A percentile compares a stretch with the other conserved stretches of the same genome.
Conservation (phyloP, 1,140 invertebrate species). For the Dendrolimus punctatus region DNA sequence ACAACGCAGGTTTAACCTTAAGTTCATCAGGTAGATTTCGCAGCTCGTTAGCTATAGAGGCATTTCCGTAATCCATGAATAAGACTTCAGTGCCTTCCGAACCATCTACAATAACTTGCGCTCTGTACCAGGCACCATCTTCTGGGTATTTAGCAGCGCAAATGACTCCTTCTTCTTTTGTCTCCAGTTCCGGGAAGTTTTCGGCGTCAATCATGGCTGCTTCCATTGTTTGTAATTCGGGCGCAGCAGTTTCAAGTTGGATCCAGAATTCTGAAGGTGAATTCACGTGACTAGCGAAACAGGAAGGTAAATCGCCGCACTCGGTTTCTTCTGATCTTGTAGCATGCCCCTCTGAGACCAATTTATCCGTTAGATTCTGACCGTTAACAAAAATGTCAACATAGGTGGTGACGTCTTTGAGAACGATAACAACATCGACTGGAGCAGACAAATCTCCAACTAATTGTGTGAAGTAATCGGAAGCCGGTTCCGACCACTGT, state of each 20-base stretch:
- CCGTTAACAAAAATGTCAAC: slow-evolving; percentile 76
- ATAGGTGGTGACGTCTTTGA: slow-evolving; percentile 76
- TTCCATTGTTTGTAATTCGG: slow-evolving; percentile 76
- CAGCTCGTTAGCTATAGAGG: slow-evolving; percentile 73
- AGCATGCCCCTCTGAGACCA: slow-evolving; percentile 72
- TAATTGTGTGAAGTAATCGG: slow-evolving; percentile 73
- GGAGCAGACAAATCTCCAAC: slow-evolving; percentile 49
- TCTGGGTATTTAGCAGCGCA: slow-evolving; percentile 81
- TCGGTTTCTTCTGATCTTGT: slow-evolving; percentile 63
- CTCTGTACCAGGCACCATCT: slow-evolving; percentile 80
- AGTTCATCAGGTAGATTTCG: slow-evolving; percentile 77
- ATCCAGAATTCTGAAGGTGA: slow-evolving; percentile 81
- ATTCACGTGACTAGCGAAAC: slow-evolving; percentile 78
- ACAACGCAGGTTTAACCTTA: slow-evolving; percentile 73
- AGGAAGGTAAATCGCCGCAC: slow-evolving; percentile 68
- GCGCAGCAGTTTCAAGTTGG: slow-evolving; percentile 75
- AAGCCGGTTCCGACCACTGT: slow-evolving; percentile 78
- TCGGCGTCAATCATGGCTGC: slow-evolving; percentile 72
- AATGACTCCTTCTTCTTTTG: slow-evolving; percentile 73
- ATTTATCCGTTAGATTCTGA: slow-evolving; percentile 74
- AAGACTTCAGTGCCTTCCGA: slow-evolving; percentile 76
- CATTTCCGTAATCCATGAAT: slow-evolving; percentile 85
- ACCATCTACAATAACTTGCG: slow-evolving; percentile 75
- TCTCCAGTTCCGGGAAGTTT: slow-evolving; percentile 66
- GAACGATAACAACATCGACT: slow-evolving; percentile 69